phyloP scores from a whole-genome alignment of 2,888 invertebrate genomes.

The Pyrgus malvae region DNA sequence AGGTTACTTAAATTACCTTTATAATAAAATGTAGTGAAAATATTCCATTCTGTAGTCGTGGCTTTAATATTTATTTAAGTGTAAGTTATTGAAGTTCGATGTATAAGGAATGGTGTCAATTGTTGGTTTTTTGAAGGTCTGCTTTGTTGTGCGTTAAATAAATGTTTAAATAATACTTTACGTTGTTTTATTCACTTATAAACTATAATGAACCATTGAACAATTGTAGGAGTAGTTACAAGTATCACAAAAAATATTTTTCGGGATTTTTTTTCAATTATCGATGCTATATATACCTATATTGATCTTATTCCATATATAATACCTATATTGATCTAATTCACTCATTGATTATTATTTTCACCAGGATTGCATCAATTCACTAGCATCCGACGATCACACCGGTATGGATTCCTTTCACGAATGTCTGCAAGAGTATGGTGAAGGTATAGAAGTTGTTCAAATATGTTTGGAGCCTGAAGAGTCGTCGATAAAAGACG shows the following conservation, averaged over 20 bases:
- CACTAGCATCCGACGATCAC: constrained; percentile 83
- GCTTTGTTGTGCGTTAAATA: constrained; percentile 64
- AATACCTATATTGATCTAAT: too few relatives aligned
- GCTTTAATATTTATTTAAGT: constrained; percentile 30
- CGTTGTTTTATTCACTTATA: constrained; percentile 41
- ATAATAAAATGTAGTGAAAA: neutral
- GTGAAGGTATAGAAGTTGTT: constrained; percentile 83
- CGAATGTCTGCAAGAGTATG: constrained; percentile 85
- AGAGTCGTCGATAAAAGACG: constrained; percentile 78
- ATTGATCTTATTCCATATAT: too few relatives aligned
- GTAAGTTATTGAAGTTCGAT: constrained; percentile 37
- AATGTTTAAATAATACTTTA: constrained; percentile 42
- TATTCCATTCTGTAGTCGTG: constrained; percentile 11
- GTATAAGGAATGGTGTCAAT: constrained; percentile 24
- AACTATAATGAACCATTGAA: too few relatives aligned
- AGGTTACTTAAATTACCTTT: too few relatives aligned
- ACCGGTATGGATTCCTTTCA: constrained; percentile 85
- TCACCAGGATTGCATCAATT: constrained; percentile 77
- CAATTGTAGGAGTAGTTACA: too few relatives aligned
- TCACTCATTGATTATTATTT: constrained; percentile 27
- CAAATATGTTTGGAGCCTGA: constrained; percentile 84
- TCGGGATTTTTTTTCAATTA: too few relatives aligned
- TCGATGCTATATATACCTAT: too few relatives aligned
- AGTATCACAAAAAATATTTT: too few relatives aligned
- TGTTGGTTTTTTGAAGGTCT: constrained; percentile 35